Percentiles rank a stretch among this genome's conserved stretches.
Conservation (phyloP, 2,113 vertebrate genomes). For the Ibidorhyncha struthersii region DNA sequence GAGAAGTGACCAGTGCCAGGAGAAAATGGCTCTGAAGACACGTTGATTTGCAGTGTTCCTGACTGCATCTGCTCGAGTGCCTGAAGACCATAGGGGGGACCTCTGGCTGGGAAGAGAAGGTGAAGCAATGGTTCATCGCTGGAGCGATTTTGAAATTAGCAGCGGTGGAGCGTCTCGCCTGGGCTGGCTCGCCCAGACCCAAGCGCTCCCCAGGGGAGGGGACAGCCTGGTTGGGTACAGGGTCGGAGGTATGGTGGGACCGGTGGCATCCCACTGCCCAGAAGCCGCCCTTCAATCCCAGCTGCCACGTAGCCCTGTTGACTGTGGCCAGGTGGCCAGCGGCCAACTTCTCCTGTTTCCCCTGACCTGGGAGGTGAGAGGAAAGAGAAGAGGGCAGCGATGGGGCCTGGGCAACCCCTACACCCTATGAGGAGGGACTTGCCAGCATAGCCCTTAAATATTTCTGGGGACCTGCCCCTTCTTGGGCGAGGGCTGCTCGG, state of each 20-base stretch:
- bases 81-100: neutral
- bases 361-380: neutral
- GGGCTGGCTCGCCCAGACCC: neutral
- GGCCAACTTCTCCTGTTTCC: neutral
- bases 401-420: neutral
- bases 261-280: neutral
- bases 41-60: neutral
- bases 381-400: neutral
- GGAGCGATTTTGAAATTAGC: neutral
- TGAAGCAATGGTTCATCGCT: rapidly evolving
- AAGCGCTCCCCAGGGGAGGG: neutral
- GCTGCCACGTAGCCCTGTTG: neutral
- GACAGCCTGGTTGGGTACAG: neutral
- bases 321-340: neutral
- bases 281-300: neutral
- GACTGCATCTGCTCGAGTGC: rapidly evolving
- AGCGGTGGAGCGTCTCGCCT: neutral
- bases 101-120: neutral
- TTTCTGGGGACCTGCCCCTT: neutral
- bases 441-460: neutral
- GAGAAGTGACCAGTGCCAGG: neutral
- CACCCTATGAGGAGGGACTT: rapidly evolving
- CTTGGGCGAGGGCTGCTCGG: neutral
- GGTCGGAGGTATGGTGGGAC: neutral
- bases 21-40: neutral